Evolutionary conservation across 2,888 invertebrate species (phyloP).

Genomic region (Tetranychus piercei): DNA sequence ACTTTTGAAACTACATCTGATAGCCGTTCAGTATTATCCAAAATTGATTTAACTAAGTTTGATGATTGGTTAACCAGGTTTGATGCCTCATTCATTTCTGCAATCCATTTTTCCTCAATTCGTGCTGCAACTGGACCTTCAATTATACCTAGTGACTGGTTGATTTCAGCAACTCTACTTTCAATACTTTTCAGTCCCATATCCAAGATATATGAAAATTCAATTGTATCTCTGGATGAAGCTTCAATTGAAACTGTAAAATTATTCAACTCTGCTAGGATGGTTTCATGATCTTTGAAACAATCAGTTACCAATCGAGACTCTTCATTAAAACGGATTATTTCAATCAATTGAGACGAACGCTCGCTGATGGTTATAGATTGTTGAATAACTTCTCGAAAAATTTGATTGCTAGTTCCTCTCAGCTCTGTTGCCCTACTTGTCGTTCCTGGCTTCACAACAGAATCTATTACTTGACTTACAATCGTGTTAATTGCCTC

Average conservation of each 20-base stretch:
- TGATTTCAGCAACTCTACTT: not conserved
- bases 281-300: not conserved
- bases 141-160: constrained; percentile 22
- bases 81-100: not conserved
- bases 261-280: not conserved
- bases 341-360: not conserved
- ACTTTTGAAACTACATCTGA: constrained; percentile 8
- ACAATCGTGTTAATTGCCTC: not conserved
- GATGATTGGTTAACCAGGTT: not conserved
- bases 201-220: not conserved
- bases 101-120: constrained; percentile 12
- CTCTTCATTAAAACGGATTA: not conserved
- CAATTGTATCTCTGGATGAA: not conserved
- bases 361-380: not conserved
- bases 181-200: not conserved
- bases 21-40: not conserved
- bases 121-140: constrained; percentile 26
- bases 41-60: not conserved
- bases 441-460: not conserved
- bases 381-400: not conserved
- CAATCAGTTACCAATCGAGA: not conserved
- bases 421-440: not conserved
- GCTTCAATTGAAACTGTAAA: not conserved
- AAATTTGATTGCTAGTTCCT: not conserved
- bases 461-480: not conserved